Evolutionary conservation across 92 coral and sea anemone species (phyloP).

Genomic region (Plumapathes pennacea): DNA sequence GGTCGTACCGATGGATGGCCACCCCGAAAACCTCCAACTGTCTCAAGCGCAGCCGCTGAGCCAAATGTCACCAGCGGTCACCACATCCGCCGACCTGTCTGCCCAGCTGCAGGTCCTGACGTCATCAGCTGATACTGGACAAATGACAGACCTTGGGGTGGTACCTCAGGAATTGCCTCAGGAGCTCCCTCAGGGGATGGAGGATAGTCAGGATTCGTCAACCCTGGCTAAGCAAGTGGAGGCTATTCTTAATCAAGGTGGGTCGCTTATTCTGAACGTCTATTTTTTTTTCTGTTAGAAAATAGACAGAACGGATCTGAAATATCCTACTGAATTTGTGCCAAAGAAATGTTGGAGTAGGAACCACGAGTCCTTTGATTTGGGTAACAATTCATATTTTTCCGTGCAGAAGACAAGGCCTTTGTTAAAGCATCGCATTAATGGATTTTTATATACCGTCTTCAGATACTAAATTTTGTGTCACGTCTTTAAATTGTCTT

Average conservation of each 20-base stretch:
- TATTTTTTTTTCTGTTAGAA: too few relatives aligned
- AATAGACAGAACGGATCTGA: too few relatives aligned
- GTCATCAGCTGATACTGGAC: slow-evolving; percentile 35
- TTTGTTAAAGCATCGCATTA: too few relatives aligned
- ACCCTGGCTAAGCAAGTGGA: slow-evolving; percentile 67
- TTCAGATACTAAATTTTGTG: too few relatives aligned
- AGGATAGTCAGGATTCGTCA: slow-evolving; percentile 22
- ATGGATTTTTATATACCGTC: too few relatives aligned
- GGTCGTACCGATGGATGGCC: slow-evolving; percentile 77
- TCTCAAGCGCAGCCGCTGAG: slow-evolving; percentile 37
- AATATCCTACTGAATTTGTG: too few relatives aligned
- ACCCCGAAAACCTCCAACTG: slow-evolving; percentile 48
- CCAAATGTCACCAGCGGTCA: slow-evolving; percentile 5
- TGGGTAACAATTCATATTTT: too few relatives aligned
- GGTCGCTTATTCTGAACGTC: too few relatives aligned
- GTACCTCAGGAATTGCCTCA: slow-evolving; percentile 39
- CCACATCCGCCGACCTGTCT: slow-evolving; percentile 41
- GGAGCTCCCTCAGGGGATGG: slow-evolving; percentile 37
- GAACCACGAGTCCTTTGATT: too few relatives aligned
- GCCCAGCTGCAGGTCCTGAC: slow-evolving; percentile 63
- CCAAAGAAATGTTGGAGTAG: too few relatives aligned
- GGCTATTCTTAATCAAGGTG: slow-evolving; percentile 72
- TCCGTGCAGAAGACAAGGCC: too few relatives aligned
- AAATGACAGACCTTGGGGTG: slow-evolving; percentile 40
- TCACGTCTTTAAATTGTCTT: too few relatives aligned